Evolutionary conservation across 2,888 invertebrate species (phyloP), one percentile per base, ranked within the genome.

Genomic region (Furcula furcula): DNA sequence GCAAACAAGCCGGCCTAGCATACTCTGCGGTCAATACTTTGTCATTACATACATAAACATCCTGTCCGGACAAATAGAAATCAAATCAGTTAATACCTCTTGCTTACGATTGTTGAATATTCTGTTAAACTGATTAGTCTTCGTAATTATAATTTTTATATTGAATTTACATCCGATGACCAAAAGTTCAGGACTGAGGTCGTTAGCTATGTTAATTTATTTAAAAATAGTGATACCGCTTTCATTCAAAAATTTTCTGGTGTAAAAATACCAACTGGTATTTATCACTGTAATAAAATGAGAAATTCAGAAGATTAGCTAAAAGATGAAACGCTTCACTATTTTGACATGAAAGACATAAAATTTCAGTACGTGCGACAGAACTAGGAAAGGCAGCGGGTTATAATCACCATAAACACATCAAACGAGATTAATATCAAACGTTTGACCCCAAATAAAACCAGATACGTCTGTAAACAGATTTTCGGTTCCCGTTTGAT

Each of bases 371-470:
- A 16, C 31, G 38, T 35, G 14, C 38, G 26, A 29, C 28, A 25
- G 25, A 38, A 41, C 40, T 42, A 49, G 46, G 31, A 41, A 49
- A 55, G 38, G 40, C 50, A 45, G 54, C 47, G 45, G 38, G 52
- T 53, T 58, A 50, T 57, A 55, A 53, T 41, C 39, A 36, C 45
- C 55, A 68, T 78, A 72, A 80, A 78, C 68, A 81, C 76, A 80
- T 82, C 78, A 84, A 83, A 84, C 65, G 59, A 56, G 64, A 60
- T 65, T 58, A 46, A 67, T 76, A 76, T 75, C 69, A 75, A 80
- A 76, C 69, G 72, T 61, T 71, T 75, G 72, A 76, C 72, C 72
- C 72, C 63, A 77, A 78, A 77, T 76, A 69, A 71, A 76, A 79
- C 71, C 74, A 80, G 77, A 73, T 67, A 58, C 65, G 53, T 60